A percentile compares a stretch with the other conserved stretches of the same genome.
Conservation (phyloP, 2,888 invertebrate species). For the Archips crataeganus region DNA sequence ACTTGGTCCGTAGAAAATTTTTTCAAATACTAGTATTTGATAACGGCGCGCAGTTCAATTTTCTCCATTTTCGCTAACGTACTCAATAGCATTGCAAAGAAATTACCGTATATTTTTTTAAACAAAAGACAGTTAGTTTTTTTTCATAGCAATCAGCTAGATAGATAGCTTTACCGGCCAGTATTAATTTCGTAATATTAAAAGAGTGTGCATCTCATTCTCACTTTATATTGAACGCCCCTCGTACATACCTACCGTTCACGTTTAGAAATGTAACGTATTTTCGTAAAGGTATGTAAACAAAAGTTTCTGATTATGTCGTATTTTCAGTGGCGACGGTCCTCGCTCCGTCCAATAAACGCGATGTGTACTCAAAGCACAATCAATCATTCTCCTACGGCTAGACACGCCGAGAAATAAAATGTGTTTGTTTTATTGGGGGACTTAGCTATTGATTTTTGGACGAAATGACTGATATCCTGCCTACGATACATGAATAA, state of each 20-base stretch:
- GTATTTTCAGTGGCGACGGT: constrained; percentile 59
- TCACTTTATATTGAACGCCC: no score
- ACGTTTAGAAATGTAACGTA: constrained; percentile 13
- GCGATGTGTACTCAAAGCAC: constrained; percentile 76
- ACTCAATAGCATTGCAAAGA: no score
- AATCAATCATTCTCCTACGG: constrained; percentile 79
- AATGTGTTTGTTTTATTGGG: constrained; percentile 76
- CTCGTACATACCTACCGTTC: not conserved
- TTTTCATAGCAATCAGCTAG: no score
- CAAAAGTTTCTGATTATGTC: constrained; percentile 66
- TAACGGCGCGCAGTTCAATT: no score
- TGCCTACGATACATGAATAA: constrained; percentile 35
- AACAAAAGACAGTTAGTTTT: no score
- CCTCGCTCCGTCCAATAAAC: constrained; percentile 70
- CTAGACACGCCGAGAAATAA: constrained; percentile 75
- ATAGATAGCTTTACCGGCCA: no score
- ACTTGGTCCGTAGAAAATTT: no score
- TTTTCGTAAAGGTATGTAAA: constrained; percentile 49
- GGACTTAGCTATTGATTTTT: constrained; percentile 76
- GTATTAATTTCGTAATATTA: no score
- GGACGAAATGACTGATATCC: constrained; percentile 63
- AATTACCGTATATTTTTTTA: no score
- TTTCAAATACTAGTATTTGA: no score
- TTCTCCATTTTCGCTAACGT: no score
- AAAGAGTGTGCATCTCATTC: no score